These are phyloP conservation scores for Capitella teleta DNA, from an alignment of 1,140 invertebrate species.

Conservation along the genomic window DNA sequence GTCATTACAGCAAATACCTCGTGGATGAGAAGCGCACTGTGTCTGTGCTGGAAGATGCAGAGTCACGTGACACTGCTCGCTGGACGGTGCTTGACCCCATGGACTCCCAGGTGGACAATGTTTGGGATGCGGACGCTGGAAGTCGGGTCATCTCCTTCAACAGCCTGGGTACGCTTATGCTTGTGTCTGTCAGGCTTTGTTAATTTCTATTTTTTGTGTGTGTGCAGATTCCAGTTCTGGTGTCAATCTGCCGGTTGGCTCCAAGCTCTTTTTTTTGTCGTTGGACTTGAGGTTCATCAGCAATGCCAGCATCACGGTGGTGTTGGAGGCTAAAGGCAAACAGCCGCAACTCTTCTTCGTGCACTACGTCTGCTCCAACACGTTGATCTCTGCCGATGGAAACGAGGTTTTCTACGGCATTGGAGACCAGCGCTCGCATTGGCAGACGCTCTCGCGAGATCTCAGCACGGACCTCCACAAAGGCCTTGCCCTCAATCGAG, in stretches of 20 bases:
- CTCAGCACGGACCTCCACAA: slow-evolving; percentile 85
- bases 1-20: slow-evolving; percentile 87
- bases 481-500: slow-evolving; percentile 50
- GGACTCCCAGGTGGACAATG: slow-evolving; percentile 11
- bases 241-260: not conserved
- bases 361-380: slow-evolving; percentile 67
- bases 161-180: not conserved
- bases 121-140: slow-evolving; percentile 14
- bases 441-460: slow-evolving; percentile 75
- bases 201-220: no score
- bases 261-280: slow-evolving; percentile 48
- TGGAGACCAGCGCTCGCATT: slow-evolving; percentile 54
- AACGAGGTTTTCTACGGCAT: slow-evolving; percentile 79
- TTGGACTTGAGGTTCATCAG: slow-evolving; percentile 57
- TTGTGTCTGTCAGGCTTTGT: no score
- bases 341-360: slow-evolving; percentile 60
- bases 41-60: slow-evolving; percentile 56
- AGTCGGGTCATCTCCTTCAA: slow-evolving; percentile 26
- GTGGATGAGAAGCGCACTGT: slow-evolving; percentile 19
- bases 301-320: slow-evolving; percentile 69
- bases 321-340: slow-evolving; percentile 63
- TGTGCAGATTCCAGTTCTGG: not conserved
- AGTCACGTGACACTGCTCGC: slow-evolving; percentile 27
- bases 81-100: slow-evolving; percentile 18
- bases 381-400: slow-evolving; percentile 59